phyloP scores from a whole-genome alignment of 2,888 invertebrate species.

The Callinectes sapidus region DNA sequence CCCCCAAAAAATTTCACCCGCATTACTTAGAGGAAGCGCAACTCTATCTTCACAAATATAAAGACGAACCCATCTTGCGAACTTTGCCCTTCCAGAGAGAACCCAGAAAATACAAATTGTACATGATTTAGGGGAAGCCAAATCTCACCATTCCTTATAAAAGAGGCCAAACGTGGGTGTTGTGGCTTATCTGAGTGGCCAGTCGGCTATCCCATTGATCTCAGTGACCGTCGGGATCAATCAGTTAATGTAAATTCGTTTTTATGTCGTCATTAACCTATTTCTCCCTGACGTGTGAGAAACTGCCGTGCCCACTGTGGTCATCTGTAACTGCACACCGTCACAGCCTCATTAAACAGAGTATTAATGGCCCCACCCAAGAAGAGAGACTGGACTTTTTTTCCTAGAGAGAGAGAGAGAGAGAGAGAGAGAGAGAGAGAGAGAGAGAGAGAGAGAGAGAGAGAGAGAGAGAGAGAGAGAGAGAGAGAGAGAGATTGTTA shows the following conservation, averaged over 20 bases:
- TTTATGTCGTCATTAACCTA: conserved; percentile 19
- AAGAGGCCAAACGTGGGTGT: background rate
- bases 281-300: conserved; percentile 18
- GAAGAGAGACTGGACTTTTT: background rate
- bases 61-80: no score
- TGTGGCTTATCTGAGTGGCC: background rate
- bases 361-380: background rate
- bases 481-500: no score
- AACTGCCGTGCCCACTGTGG: background rate
- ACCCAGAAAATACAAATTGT: background rate
- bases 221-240: background rate
- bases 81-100: no score
- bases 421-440: no score
- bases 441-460: background rate
- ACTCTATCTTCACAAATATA: no score
- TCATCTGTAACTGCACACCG: background rate
- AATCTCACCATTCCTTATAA: background rate
- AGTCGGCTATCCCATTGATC: background rate
- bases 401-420: background rate
- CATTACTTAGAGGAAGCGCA: no score
- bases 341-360: background rate
- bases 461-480: no score
- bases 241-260: background rate
- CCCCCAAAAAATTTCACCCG: no score
- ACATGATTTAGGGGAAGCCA: background rate